phyloP scores from a whole-genome alignment of 2,113 vertebrate genomes.

The Leptosomus discolor region DNA sequence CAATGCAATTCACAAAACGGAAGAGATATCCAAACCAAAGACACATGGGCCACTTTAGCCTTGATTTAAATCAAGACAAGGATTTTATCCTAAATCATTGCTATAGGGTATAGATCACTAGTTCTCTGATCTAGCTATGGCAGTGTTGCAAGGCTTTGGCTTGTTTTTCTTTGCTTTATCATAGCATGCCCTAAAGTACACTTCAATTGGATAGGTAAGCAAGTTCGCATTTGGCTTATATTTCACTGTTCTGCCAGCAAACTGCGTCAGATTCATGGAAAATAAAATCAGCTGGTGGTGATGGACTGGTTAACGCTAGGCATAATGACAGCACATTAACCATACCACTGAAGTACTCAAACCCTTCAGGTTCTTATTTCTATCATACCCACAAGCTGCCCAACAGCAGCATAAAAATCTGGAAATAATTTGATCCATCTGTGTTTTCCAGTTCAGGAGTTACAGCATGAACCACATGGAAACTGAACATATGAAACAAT shows the following conservation, averaged over 20 bases:
- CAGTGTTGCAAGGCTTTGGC: background rate
- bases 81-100: background rate
- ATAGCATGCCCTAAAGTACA: background rate
- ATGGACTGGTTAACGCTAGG: background rate
- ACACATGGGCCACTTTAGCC: accelerated
- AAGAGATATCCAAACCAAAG: background rate
- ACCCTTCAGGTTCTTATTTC: background rate
- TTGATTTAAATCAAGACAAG: background rate
- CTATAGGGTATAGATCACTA: background rate
- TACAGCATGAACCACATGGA: background rate
- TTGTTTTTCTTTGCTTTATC: background rate
- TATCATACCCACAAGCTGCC: background rate
- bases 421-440: background rate
- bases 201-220: background rate
- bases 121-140: background rate
- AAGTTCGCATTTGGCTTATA: background rate
- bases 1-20: background rate
- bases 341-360: background rate
- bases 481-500: background rate
- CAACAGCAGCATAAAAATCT: background rate
- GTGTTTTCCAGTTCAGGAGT: background rate
- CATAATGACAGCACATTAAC: background rate
- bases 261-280: background rate
- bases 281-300: background rate
- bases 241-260: background rate